Conservation (phyloP, 2,888 invertebrate genomes). For the Colostygia pectinataria region DNA sequence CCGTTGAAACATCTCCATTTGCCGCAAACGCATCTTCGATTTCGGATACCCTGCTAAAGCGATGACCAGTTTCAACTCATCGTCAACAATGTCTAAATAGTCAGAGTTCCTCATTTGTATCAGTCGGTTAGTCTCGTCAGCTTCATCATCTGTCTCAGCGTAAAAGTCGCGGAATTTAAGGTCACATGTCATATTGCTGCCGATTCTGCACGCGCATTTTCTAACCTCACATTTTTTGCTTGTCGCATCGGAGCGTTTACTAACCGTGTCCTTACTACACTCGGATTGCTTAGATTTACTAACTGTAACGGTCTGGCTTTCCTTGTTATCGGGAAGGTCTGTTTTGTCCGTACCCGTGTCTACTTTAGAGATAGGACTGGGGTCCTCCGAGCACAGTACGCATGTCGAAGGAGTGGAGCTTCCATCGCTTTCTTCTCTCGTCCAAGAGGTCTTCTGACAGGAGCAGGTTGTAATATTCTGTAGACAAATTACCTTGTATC, state of each 20-base stretch:
- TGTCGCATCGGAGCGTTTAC: conserved; percentile 51
- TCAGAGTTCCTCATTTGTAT: conserved; percentile 64
- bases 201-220: conserved; percentile 37
- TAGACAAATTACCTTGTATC: conserved; percentile 51
- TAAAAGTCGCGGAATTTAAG: conserved; percentile 62
- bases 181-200: conserved; percentile 54
- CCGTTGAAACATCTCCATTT: conserved; percentile 64
- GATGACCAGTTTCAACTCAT: conserved; percentile 62
- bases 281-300: conserved; percentile 50
- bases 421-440: conserved; percentile 47
- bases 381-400: conserved; percentile 62
- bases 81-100: conserved; percentile 67
- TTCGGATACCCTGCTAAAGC: conserved; percentile 69
- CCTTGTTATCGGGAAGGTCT: conserved; percentile 28
- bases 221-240: conserved; percentile 49
- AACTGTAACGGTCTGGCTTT: conserved; percentile 45
- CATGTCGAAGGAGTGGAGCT: conserved; percentile 70
- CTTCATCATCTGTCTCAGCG: conserved; percentile 59
- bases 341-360: conserved; percentile 31
- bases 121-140: conserved; percentile 64
- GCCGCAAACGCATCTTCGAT: conserved; percentile 62
- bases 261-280: conserved; percentile 47
- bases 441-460: conserved; percentile 56
- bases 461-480: conserved; percentile 68
- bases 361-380: conserved; percentile 39